Percentiles rank a stretch among this genome's conserved stretches.
Evolutionary conservation across 2,113 vertebrate genomes (phyloP).

Genomic region (Sebastes schlegelii): DNA sequence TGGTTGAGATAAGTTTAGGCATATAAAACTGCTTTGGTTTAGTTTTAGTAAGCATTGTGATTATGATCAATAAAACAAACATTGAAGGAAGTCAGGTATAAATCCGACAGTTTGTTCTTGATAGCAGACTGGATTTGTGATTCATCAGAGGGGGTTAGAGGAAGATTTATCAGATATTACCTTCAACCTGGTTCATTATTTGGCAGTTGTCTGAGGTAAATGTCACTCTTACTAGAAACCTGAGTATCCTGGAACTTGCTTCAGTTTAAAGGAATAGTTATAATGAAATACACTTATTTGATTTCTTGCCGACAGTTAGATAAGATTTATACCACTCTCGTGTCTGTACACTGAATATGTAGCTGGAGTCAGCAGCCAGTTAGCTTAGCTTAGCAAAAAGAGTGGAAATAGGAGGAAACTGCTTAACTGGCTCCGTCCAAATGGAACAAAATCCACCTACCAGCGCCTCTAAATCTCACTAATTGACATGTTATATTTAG

Average conservation of each 20-base stretch:
- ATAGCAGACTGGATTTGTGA: background rate
- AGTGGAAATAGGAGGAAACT: background rate
- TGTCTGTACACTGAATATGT: background rate
- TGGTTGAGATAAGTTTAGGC: background rate
- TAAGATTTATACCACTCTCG: background rate
- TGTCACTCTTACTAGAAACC: background rate
- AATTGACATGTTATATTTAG: conserved; percentile 5
- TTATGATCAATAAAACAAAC: background rate
- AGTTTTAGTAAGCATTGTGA: background rate
- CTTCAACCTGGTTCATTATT: background rate
- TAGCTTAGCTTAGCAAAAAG: background rate
- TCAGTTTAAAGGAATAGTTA: background rate
- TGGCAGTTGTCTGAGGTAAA: background rate
- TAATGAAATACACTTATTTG: background rate
- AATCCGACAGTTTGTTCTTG: background rate
- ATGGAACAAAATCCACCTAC: background rate
- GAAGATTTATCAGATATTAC: background rate
- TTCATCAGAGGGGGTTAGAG: background rate
- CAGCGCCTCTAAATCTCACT: conserved; percentile 13
- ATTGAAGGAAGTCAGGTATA: background rate
- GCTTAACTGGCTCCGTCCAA: background rate
- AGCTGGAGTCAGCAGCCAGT: background rate
- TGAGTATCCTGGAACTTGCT: background rate
- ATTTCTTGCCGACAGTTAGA: background rate
- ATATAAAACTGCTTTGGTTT: background rate